phyloP scores from a whole-genome alignment of 2,113 vertebrate genomes.

The Pristiophorus japonicus region DNA sequence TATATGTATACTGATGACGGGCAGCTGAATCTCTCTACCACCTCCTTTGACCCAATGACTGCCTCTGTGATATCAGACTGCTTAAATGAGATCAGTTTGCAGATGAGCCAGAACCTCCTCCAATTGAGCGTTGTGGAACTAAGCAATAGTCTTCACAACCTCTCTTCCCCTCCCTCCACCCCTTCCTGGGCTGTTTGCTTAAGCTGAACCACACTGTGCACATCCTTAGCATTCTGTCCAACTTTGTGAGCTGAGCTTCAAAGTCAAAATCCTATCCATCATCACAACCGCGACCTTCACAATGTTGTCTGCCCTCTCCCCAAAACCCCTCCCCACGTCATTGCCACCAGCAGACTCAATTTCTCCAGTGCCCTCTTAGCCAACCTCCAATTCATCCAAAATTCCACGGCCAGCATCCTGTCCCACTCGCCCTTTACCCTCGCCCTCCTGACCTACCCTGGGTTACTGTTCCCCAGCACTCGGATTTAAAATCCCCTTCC shows the following conservation, averaged over 20 bases:
- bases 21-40: too few relatives aligned
- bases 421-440: neutral
- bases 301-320: neutral
- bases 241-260: neutral
- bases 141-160: neutral
- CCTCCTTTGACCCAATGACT: neutral
- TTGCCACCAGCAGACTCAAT: neutral
- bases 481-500: conserved; percentile 10
- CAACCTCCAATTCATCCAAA: neutral
- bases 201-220: neutral
- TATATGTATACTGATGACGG: neutral
- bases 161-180: neutral
- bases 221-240: neutral
- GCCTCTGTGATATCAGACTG: neutral
- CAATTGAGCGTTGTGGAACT: neutral
- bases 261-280: neutral
- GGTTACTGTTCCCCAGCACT: neutral
- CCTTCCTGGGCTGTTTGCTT: neutral
- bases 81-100: neutral
- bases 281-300: neutral
- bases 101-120: neutral
- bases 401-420: neutral
- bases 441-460: neutral
- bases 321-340: neutral
- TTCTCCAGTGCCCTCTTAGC: neutral